These are phyloP conservation scores for Pseudomyrmex pallidus DNA, from an alignment of 1,140 invertebrate species.

Conservation along the genomic window DNA sequence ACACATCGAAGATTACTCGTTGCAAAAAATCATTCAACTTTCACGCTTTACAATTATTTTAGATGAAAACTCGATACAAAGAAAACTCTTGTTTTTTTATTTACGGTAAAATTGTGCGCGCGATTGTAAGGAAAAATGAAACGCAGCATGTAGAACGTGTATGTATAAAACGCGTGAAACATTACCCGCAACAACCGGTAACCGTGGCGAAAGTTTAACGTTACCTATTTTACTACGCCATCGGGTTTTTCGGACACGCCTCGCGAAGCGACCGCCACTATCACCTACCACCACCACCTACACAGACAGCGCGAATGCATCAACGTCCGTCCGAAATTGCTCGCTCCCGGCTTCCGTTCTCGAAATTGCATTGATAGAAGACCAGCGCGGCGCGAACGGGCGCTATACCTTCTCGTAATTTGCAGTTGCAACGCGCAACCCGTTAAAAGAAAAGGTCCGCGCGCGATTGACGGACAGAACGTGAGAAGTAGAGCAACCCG, in stretches of 20 bases:
- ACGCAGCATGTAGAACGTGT: neutral
- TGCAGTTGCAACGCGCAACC: constrained; percentile 15
- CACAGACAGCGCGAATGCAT: constrained; percentile 59
- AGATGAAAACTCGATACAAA: constrained; percentile 12
- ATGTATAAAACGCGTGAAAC: constrained; percentile 17
- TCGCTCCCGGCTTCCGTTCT: constrained; percentile 27
- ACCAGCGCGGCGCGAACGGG: constrained; percentile 32
- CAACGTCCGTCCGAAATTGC: constrained; percentile 66
- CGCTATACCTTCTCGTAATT: constrained; percentile 55
- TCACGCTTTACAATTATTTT: constrained; percentile 14
- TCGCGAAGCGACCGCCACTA: neutral
- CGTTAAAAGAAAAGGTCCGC: constrained; percentile 54
- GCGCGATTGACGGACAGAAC: constrained; percentile 19
- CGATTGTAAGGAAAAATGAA: constrained; percentile 44
- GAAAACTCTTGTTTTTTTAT: constrained; percentile 6
- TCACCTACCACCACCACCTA: neutral
- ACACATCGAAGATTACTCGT: constrained; percentile 5
- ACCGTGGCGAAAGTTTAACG: constrained; percentile 47
- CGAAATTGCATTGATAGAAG: constrained; percentile 65
- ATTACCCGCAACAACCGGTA: constrained; percentile 39
- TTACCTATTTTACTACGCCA: constrained; percentile 48
- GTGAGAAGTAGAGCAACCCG: constrained; percentile 27
- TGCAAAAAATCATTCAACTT: constrained; percentile 9
- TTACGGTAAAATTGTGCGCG: neutral
- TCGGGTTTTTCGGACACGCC: constrained; percentile 20